These are phyloP conservation scores for Rhadina sibilatrix DNA, from an alignment of 2,113 vertebrate genomes.

Conservation along the genomic window DNA sequence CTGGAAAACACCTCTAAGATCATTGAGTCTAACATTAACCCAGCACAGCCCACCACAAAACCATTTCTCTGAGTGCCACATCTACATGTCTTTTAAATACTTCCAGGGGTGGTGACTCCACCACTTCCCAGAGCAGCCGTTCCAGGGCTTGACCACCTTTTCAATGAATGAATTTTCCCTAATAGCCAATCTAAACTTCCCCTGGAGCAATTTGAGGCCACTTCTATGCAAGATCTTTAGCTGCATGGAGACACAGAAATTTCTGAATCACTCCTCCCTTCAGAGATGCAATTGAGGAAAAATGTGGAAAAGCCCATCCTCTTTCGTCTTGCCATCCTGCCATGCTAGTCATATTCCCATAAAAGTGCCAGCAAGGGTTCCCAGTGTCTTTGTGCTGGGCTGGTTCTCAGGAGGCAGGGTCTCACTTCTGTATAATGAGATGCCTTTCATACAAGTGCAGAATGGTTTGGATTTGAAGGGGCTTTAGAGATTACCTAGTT, in stretches of 20 bases:
- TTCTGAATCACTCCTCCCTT: not conserved
- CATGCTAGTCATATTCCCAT: not conserved
- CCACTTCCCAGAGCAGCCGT: not conserved
- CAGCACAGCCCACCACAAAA: not conserved
- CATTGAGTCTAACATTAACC: not conserved
- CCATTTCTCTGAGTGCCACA: not conserved
- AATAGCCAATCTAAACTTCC: not conserved
- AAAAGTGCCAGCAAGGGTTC: not conserved
- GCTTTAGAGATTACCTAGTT: not conserved
- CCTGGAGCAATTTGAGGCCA: not conserved
- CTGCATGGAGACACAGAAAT: not conserved
- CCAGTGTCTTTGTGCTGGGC: not conserved
- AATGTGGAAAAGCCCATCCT: not conserved
- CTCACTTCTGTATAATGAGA: not conserved
- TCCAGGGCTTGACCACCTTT: not conserved
- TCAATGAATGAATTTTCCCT: not conserved
- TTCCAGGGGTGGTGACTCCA: not conserved
- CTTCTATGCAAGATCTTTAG: not conserved
- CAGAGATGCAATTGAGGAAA: not conserved
- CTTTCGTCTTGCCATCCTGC: not conserved
- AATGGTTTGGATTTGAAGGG: not conserved
- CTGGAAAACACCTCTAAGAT: not conserved
- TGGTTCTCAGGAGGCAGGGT: not conserved
- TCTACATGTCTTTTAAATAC: not conserved
- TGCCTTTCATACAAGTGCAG: not conserved